Evolutionary conservation across 2,888 invertebrate species (phyloP).

Genomic region (Argyresthia goedartella): DNA sequence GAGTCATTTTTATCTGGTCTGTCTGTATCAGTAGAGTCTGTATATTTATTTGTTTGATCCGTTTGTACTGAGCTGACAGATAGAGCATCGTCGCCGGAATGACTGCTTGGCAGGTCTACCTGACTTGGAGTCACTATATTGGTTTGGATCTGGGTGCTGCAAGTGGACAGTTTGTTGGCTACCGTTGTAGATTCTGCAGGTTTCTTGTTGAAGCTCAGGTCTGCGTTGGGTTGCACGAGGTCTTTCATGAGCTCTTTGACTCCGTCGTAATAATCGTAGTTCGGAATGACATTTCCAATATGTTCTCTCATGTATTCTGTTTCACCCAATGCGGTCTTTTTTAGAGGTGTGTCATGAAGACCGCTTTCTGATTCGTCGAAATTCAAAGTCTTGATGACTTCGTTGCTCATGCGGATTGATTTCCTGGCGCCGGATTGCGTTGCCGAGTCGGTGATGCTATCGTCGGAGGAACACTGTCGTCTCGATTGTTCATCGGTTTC

Average conservation of each 20-base stretch:
- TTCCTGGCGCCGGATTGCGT: not conserved
- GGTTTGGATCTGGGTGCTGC: constrained; percentile 43
- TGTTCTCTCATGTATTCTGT: not conserved
- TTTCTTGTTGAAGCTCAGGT: constrained; percentile 24
- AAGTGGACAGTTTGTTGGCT: constrained; percentile 21
- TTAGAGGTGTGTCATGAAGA: constrained; percentile 14
- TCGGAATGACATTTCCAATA: constrained; percentile 41
- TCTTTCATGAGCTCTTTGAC: constrained; percentile 51
- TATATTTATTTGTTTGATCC: not conserved
- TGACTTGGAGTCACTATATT: constrained; percentile 45
- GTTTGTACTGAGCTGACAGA: not conserved
- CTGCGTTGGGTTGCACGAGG: constrained; percentile 44
- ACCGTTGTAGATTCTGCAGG: not conserved
- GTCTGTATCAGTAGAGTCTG: too few species aligned
- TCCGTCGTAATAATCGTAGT: constrained; percentile 37
- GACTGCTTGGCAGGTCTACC: constrained; percentile 26
- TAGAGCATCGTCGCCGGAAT: not conserved
- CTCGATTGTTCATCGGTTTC: too few species aligned
- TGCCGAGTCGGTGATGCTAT: not conserved
- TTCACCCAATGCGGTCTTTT: not conserved
- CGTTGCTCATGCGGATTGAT: constrained; percentile 24
- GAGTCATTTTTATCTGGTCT: not conserved
- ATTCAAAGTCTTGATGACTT: constrained; percentile 46
- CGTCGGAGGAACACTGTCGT: too few species aligned
- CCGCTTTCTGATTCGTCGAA: constrained; percentile 32